Percentiles rank a stretch among this genome's conserved stretches.
Conservation (phyloP, 2,888 invertebrate species). For the Lomographa bimaculata region DNA sequence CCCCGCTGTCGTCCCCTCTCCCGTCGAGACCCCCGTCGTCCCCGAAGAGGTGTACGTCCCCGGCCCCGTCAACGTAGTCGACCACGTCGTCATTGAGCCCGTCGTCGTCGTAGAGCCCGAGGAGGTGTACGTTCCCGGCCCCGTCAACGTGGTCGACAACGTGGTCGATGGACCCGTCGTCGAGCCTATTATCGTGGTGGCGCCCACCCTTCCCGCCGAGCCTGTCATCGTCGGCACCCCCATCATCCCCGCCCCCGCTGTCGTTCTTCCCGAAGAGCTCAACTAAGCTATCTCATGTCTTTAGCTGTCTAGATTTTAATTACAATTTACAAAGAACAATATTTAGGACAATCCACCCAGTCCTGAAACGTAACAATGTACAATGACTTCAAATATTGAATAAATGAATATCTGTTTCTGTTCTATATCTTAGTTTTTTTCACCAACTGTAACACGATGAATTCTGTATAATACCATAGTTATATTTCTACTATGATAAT, state of each 20-base stretch:
- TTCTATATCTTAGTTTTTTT: neutral
- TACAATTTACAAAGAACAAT: conserved; percentile 6
- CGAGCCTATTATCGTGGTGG: conserved; percentile 27
- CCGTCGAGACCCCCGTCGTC: conserved; percentile 39
- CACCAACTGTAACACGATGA: no score
- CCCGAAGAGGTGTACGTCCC: conserved; percentile 33
- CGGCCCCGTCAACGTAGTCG: conserved; percentile 28
- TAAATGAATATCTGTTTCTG: conserved; percentile 10
- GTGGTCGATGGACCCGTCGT: conserved; percentile 26
- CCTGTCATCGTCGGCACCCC: no score
- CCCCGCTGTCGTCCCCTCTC: conserved; percentile 38
- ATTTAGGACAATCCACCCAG: conserved; percentile 5
- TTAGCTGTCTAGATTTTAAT: conserved; percentile 14
- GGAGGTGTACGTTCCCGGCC: conserved; percentile 13
- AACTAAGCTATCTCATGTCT: conserved; percentile 31
- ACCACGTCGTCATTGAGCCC: conserved; percentile 22
- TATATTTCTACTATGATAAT: no score
- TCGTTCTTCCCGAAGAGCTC: conserved; percentile 34
- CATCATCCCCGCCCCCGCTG: conserved; percentile 32
- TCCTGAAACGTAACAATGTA: conserved; percentile 8
- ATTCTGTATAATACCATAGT: no score
- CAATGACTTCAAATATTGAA: conserved; percentile 8
- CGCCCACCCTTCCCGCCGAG: no score
- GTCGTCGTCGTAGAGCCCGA: conserved; percentile 31
- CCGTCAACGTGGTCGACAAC: conserved; percentile 14